Evolutionary conservation across 2,797 vertebrate species (phyloP), one percentile per base, ranked within the genome.

Genomic region (Erpetoichthys calabaricus): DNA sequence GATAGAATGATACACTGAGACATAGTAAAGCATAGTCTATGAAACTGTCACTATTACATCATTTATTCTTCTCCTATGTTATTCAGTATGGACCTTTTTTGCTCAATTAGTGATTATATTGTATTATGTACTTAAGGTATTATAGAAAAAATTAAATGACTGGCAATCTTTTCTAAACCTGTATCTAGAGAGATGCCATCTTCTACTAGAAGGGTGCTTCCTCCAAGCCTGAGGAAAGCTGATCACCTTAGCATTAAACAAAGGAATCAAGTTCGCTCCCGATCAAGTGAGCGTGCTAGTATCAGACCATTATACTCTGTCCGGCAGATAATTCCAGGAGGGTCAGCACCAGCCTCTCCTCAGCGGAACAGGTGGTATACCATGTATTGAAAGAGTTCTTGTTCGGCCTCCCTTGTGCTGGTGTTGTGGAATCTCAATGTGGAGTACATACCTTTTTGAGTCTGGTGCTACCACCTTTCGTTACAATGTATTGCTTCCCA

Each of bases 291-390:
- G 73, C 78, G 68, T 63, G 65, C 73, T 77, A 69, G 73, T 74
- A 8, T 73, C 75, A 86, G 77, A 63, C 73, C 75, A 4, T 76
- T 87, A 69, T 84, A 77, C 75, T 81, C 88, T 70, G 83, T 86
- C 67, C 78, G 74, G 66, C 82, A 83, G 67, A 83, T 79, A 59
- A 70, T 58, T 60, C 78, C 84, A 3, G 73, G 84, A 70, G 85
- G 86, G 67, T 88, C 82, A 45, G 84, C 79, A 25, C 83, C 81
- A n/a, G 77, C 81, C 80, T 86, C 87, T 49, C 84, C 83, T n/a
- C 77, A 75, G 64, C 79, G 75, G 73, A 86, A 89, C 81, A 91
- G 89, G 91, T 90, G 84, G 86, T 80, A 44, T 86, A 83, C 71
- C 64, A 64, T 71, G 72, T 74, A 65, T 62, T 68, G 62, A 71